These are phyloP conservation scores for Gila orcuttii DNA, from an alignment of 2,113 vertebrate genomes.

Conservation along the genomic window DNA sequence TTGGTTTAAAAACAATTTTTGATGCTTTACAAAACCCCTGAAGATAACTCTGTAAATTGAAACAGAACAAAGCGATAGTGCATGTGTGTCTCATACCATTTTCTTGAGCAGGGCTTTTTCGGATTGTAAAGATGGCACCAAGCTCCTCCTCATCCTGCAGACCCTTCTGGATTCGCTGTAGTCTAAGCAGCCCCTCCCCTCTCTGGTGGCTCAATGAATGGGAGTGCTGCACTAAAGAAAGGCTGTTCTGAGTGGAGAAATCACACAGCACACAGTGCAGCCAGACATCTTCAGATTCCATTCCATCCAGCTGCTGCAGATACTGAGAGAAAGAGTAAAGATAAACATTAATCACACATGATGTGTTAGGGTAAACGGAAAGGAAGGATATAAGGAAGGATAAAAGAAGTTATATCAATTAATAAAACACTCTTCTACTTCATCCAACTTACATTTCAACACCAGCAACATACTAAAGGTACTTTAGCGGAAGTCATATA, in stretches of 20 bases:
- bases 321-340: constrained; percentile 75
- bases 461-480: constrained; percentile 22
- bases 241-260: constrained; percentile 96
- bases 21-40: not conserved
- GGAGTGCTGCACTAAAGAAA: constrained; percentile 97
- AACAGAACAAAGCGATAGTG: constrained; percentile 69
- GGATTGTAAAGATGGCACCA: constrained; percentile 95
- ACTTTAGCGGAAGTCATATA: constrained; percentile 23
- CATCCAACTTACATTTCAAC: constrained; percentile 21
- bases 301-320: constrained; percentile 92
- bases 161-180: constrained; percentile 89
- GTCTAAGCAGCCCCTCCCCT: constrained; percentile 90
- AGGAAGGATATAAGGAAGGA: not conserved
- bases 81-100: constrained; percentile 73
- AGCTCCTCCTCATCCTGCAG: constrained; percentile 89
- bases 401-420: constrained; percentile 30
- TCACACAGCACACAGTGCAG: constrained; percentile 94
- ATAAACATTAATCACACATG: not conserved
- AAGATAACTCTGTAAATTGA: constrained; percentile 66
- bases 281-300: constrained; percentile 89
- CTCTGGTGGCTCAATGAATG: constrained; percentile 95
- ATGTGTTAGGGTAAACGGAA: not conserved
- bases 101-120: constrained; percentile 63
- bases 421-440: constrained; percentile 8
- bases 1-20: not conserved